Evolutionary conservation across 2,113 vertebrate species (phyloP), one percentile per base, ranked within the genome.

Genomic region (Todiramphus saurophagus): DNA sequence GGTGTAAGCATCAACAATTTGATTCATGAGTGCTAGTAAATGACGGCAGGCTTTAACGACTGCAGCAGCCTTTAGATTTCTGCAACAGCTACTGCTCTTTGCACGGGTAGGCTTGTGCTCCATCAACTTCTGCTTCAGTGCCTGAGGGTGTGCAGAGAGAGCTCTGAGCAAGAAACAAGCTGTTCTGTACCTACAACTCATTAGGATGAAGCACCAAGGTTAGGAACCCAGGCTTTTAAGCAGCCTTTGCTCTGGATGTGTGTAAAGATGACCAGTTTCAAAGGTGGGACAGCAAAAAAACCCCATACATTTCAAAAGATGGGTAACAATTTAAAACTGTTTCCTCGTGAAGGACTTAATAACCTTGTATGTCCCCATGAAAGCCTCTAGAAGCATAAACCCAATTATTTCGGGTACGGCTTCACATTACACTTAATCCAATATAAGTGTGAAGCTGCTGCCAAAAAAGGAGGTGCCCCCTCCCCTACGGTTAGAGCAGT

Each of bases 311-410:
- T 84, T 70, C 51, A 64, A 81, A 91, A 60, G 44, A 41, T 0
- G 14, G 35, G 64, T 46, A 84, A 56, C 31, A 75, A 76, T 7
- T 35, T 79, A 43, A 43, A 89, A 76, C 62, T 15, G 39, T 27
- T 62, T 55, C 58, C 92, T 84, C 48, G 8, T 24, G 48, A 94
- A 83, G 41, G 55, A 62, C 87, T 93, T 94, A 93, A 93, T 60
- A 96, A 96, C 73, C 92, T 67, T 51, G 7, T 75, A 90, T 25
- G 82, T 88, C 41, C 94, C 85, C 94, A 95, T 75, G 78, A 97
- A 97, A 97, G 92, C 69, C 44, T 73, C 12, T 58, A 92, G 94
- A 83, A 95, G 84, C 87, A 94, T 89, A 98, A 98, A 98, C 83
- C 96, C 91, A 97, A 95, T 98, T 97, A 96, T 93, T 97, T 93